These are phyloP conservation scores for Numida meleagris DNA, from an alignment of 2,113 vertebrate genomes.

Conservation along the genomic window DNA sequence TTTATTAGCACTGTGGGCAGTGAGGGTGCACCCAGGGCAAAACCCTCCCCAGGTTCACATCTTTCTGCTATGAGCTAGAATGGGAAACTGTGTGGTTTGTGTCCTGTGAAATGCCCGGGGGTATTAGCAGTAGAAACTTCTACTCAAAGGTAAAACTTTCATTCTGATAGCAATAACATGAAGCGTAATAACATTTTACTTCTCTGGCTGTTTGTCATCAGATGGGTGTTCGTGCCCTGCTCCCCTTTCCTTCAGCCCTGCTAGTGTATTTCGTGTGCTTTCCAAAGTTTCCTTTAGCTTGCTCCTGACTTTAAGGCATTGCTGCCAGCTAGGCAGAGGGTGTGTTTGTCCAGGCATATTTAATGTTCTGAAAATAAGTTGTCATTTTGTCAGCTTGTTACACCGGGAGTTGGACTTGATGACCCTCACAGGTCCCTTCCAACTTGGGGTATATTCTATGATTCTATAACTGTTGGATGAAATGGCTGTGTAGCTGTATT, in stretches of 20 bases:
- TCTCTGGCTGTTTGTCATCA: not conserved
- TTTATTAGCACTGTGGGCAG: accelerated
- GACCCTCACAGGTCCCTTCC: too few relatives aligned
- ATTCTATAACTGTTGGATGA: not conserved
- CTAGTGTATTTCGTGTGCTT: not conserved
- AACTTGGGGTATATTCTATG: too few relatives aligned
- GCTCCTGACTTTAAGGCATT: not conserved
- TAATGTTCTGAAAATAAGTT: constrained; percentile 21
- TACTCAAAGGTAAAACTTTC: accelerated
- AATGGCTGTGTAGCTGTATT: not conserved
- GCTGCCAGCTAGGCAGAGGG: not conserved
- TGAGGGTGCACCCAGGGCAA: accelerated
- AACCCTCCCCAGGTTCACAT: accelerated
- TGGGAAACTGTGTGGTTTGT: not conserved
- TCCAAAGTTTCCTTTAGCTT: not conserved
- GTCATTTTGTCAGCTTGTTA: not conserved
- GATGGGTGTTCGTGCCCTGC: accelerated
- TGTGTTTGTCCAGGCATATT: constrained; percentile 21
- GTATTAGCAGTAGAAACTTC: not conserved
- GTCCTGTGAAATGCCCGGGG: not conserved
- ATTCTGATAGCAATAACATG: accelerated
- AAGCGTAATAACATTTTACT: not conserved
- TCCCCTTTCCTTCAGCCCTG: not conserved
- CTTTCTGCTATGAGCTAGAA: not conserved
- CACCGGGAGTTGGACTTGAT: not conserved